These are phyloP conservation scores for Tangachromis dhanisi DNA, from an alignment of 2,113 vertebrate species.

Conservation along the genomic window DNA sequence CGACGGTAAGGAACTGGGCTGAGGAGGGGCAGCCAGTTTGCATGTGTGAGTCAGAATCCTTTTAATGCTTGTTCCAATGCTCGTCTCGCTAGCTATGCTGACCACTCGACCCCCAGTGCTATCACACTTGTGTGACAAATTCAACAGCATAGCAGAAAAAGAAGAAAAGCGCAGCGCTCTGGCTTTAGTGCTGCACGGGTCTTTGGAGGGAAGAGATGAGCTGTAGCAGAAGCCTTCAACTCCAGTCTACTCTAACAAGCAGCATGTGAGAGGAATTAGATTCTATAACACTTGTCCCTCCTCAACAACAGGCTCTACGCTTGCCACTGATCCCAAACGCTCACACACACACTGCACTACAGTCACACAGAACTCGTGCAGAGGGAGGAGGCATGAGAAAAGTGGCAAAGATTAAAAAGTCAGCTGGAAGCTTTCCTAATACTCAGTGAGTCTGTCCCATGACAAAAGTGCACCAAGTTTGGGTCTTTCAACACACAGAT, in stretches of 20 bases:
- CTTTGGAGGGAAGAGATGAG: neutral
- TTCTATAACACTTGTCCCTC: neutral
- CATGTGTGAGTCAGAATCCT: conserved; percentile 14
- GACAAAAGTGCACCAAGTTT: neutral
- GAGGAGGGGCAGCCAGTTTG: neutral
- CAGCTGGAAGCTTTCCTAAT: neutral
- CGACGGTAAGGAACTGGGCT: neutral
- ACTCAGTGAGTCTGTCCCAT: neutral
- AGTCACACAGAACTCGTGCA: neutral
- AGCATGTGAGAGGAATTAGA: conserved; percentile 71
- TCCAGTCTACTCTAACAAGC: conserved; percentile 29
- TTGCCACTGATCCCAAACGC: neutral
- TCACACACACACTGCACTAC: neutral
- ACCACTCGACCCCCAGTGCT: neutral
- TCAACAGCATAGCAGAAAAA: conserved; percentile 8
- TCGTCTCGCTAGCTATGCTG: neutral
- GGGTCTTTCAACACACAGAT: neutral
- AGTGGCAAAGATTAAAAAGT: neutral
- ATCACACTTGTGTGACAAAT: conserved; percentile 37
- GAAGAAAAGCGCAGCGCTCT: neutral
- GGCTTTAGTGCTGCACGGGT: neutral
- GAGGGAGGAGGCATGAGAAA: neutral
- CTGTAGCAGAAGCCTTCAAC: neutral
- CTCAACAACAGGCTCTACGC: neutral
- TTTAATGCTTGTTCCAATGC: neutral